Evolutionary conservation across 2,888 invertebrate genomes (phyloP).

Genomic region (Pristionchus japonicus): DNA sequence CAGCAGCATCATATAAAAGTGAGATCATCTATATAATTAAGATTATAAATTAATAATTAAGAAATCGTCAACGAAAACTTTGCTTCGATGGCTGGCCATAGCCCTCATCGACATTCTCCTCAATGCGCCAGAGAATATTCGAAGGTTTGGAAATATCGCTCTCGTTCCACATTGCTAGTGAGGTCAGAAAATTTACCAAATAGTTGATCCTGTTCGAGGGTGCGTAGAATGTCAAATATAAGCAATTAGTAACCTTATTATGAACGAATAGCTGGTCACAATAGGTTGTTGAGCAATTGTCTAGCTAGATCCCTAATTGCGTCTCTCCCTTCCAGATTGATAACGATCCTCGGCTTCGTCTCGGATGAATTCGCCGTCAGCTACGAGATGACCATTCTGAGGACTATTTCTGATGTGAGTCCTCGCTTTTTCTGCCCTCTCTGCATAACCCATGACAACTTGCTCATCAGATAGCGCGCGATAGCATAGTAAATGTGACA

Average conservation of each 20-base stretch:
- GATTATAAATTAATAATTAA: background rate
- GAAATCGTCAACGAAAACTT: slow-evolving; percentile 44
- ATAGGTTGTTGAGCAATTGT: background rate
- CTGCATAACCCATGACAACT: background rate
- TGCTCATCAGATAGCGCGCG: too few species aligned
- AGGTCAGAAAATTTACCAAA: too few species aligned
- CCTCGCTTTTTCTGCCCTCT: background rate
- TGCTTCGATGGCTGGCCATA: slow-evolving; percentile 47
- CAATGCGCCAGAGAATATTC: slow-evolving; percentile 48
- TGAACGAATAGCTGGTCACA: too few species aligned
- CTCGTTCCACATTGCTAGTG: too few species aligned
- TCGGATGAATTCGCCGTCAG: background rate
- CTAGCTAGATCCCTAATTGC: too few species aligned
- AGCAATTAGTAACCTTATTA: too few species aligned
- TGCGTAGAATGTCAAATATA: too few species aligned
- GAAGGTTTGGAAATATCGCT: slow-evolving; percentile 1
- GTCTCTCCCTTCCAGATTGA: slow-evolving; percentile 4
- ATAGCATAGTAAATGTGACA: too few species aligned
- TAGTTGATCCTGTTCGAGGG: too few species aligned
- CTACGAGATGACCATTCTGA: slow-evolving; percentile 35
- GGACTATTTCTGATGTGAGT: slow-evolving; percentile 46
- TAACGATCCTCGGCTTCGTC: slow-evolving; percentile 42
- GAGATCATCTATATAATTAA: background rate
- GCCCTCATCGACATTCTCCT: slow-evolving; percentile 48
- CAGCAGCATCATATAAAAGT: slow-evolving; percentile 33